A percentile compares a stretch with the other conserved stretches of the same genome.
Evolutionary conservation across 2,888 invertebrate genomes (phyloP).

Genomic region (Andrena flavipes): DNA sequence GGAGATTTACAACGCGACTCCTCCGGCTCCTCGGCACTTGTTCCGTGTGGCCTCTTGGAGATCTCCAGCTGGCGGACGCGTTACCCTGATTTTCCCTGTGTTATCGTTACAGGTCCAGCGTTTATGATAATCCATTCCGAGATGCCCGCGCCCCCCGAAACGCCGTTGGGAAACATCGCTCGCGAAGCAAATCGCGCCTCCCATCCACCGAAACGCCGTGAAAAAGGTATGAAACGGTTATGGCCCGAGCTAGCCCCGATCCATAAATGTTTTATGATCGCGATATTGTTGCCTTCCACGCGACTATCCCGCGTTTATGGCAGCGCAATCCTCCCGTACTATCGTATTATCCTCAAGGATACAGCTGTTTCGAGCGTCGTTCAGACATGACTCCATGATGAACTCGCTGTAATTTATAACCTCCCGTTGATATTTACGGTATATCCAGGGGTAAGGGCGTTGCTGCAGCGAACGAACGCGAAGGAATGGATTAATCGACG

Average conservation of each 20-base stretch:
- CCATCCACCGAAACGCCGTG: constrained; percentile 5
- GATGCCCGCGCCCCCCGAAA: not conserved
- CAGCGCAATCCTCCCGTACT: constrained; percentile 21
- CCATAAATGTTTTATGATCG: constrained; percentile 51
- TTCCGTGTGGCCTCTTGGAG: too few species aligned
- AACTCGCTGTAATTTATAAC: constrained; percentile 12
- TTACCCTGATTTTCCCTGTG: too few species aligned
- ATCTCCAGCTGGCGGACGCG: too few species aligned
- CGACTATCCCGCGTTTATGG: constrained; percentile 34
- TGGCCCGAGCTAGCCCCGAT: constrained; percentile 5
- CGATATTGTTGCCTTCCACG: constrained; percentile 42
- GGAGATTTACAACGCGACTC: not conserved
- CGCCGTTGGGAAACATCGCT: not conserved
- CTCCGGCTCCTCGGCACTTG: too few species aligned
- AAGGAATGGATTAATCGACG: not conserved
- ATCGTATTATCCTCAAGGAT: constrained; percentile 25
- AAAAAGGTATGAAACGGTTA: constrained; percentile 49
- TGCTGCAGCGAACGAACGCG: not conserved
- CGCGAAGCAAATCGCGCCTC: constrained; percentile 16
- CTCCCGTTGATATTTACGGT: not conserved
- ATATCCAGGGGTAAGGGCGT: not conserved
- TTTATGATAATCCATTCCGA: not conserved
- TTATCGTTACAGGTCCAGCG: too few species aligned
- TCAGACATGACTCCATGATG: constrained; percentile 3
- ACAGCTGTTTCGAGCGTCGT: constrained; percentile 11